Evolutionary conservation across 2,888 invertebrate genomes (phyloP).

Genomic region (Hedya salicella): DNA sequence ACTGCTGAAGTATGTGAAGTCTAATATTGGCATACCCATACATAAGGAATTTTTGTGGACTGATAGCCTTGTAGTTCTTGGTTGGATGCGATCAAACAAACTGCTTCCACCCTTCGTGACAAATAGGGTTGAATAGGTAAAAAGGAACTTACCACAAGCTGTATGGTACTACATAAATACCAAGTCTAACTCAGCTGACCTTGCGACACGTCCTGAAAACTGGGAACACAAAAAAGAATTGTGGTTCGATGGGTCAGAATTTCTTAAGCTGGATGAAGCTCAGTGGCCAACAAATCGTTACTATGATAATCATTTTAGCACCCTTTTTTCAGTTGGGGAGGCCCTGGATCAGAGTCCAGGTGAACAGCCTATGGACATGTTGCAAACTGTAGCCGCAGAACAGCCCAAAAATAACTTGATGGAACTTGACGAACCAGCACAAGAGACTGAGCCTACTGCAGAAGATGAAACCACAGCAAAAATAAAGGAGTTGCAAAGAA

Average conservation of each 20-base stretch:
- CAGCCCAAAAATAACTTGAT: not conserved
- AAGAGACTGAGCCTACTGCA: too few species aligned
- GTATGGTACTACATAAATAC: not conserved
- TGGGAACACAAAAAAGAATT: not conserved
- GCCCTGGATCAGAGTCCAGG: too few species aligned
- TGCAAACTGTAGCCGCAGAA: too few species aligned
- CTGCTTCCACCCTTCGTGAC: not conserved
- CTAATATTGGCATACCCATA: not conserved
- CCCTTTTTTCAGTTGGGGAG: not conserved
- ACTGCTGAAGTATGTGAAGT: not conserved
- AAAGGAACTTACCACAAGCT: not conserved
- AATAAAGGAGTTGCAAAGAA: too few species aligned
- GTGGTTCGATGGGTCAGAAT: not conserved
- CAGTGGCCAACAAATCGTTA: not conserved
- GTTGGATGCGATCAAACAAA: slow-evolving; percentile 10
- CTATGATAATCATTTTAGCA: not conserved
- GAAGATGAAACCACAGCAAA: too few species aligned
- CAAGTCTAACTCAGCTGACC: not conserved
- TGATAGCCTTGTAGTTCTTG: not conserved
- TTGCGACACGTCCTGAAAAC: not conserved
- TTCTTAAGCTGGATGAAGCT: not conserved
- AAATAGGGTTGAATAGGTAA: not conserved
- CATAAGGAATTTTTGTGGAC: not conserved
- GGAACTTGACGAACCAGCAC: not conserved
- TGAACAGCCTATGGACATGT: too few species aligned